Percentiles rank a stretch among this genome's conserved stretches.
phyloP scores from a whole-genome alignment of 2,113 vertebrate genomes.

The Catharus bicknelli region DNA sequence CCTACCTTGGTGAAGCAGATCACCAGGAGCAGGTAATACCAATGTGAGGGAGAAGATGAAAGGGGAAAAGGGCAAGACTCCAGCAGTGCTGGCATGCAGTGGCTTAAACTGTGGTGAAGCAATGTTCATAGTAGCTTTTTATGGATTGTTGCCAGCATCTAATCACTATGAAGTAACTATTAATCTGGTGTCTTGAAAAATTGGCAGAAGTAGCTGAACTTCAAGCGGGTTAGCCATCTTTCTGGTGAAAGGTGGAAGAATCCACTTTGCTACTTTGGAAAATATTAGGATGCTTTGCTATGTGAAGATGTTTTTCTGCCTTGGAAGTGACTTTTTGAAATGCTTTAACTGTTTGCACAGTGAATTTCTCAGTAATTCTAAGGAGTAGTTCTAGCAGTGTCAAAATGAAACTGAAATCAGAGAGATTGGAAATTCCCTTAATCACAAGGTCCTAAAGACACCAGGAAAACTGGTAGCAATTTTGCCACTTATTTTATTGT shows the following conservation, averaged over 20 bases:
- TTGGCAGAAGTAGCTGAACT: not conserved
- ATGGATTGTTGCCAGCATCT: not conserved
- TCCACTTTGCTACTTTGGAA: not conserved
- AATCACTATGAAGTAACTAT: not conserved
- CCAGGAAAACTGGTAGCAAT: not conserved
- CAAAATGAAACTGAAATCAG: not conserved
- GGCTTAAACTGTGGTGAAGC: not conserved
- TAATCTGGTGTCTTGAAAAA: not conserved
- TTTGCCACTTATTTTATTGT: not conserved
- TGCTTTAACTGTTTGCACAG: not conserved
- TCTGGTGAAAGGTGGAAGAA: not conserved
- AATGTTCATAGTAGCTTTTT: fast-evolving
- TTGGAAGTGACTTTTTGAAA: not conserved
- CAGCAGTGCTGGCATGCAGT: not conserved
- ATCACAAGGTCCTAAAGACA: not conserved
- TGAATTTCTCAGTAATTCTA: not conserved
- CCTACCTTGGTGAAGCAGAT: not conserved
- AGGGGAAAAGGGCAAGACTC: not conserved
- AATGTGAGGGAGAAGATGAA: not conserved
- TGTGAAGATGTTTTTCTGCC: not conserved
- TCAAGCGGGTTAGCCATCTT: not conserved
- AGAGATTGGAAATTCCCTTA: not conserved
- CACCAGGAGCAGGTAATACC: not conserved
- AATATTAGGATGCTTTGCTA: not conserved
- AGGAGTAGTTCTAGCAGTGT: not conserved